Base-by-base conservation (phyloP, 1,140 invertebrate genomes). In the Calycopis cecrops region DNA sequence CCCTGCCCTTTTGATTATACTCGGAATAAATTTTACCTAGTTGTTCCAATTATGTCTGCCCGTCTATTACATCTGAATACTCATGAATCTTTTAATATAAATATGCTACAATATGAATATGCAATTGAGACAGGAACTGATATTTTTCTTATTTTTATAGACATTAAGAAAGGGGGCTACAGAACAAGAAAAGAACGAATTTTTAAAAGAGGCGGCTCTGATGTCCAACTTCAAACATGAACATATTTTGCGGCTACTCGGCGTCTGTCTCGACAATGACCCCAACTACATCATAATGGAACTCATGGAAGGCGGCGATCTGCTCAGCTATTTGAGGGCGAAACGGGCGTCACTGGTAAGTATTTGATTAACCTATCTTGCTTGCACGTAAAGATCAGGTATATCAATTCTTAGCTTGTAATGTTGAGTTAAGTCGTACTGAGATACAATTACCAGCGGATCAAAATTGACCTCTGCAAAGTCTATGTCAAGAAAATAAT, bases 201-300 rank as follows among this genome's bases (percentile, higher is more conserved):
- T 99, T 73, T 80, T 99, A 8, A 97, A 99, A 88, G 98, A 99
- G 87, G 98, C 98, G 0, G 93, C 97, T 68, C 76, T 99, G 35
- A 99, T 99, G 98, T 97, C 95, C 57, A 96, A 98, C 69, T 99
- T 99, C 73, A 95, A 97, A 69, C 98, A 99, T 77, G 94, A 97
- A 37, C 96, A 99, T 76, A 99, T 99, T 35, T 85, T 99, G 6
- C 91, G 95, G 67, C 88, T 99, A 6, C 88, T 99, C 3, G 98
- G 98, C 0, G 96, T 99, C 1, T 99, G 97, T 79, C 89, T 98
- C 2, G 96, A 99, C 76, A 94, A 95, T 50, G 96, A 98, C 73
- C 93, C 96, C 9, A 95, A 96, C 63, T 96, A 97, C 63, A 92
- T 99, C 42, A 94, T 99, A 12, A 92, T 99, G 88, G 98, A 99